Evolutionary conservation across 2,888 invertebrate genomes (phyloP).

Genomic region (Tetramorium bicarinatum): DNA sequence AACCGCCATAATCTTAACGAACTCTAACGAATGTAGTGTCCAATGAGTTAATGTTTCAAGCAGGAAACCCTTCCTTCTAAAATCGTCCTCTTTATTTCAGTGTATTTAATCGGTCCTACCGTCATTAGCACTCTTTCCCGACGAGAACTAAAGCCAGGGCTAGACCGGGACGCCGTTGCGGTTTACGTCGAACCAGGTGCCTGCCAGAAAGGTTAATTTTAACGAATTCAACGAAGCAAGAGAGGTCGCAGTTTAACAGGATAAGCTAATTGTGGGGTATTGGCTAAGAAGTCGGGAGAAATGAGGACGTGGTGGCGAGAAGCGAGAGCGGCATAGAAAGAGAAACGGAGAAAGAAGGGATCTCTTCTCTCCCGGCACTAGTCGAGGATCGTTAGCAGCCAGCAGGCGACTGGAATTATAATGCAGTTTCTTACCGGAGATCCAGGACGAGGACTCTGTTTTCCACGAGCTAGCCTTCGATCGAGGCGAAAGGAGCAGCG

Average conservation of each 20-base stretch:
- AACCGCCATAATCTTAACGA: conserved; percentile 22
- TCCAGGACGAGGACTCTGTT: conserved; percentile 76
- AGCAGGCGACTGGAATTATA: conserved; percentile 85
- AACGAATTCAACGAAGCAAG: conserved; percentile 84
- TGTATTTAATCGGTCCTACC: conserved; percentile 59
- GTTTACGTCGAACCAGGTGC: conserved; percentile 76
- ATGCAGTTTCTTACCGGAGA: conserved; percentile 84
- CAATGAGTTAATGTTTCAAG: conserved; percentile 41
- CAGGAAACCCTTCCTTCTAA: conserved; percentile 15
- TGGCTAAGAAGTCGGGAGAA: conserved; percentile 85
- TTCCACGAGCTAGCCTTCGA: conserved; percentile 78
- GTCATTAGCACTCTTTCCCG: conserved; percentile 73
- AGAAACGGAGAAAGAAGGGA: conserved; percentile 65
- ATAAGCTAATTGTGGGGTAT: conserved; percentile 87
- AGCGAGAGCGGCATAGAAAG: conserved; percentile 68
- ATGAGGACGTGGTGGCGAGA: conserved; percentile 70
- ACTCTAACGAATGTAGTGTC: conserved; percentile 15
- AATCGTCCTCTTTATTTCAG: conserved; percentile 53
- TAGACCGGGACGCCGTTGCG: conserved; percentile 77
- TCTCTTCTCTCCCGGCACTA: conserved; percentile 73
- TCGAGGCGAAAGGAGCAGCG: conserved; percentile 62
- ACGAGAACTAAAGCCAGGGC: conserved; percentile 70
- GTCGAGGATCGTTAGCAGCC: conserved; percentile 85
- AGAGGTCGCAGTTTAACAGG: conserved; percentile 85
- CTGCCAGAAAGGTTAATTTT: conserved; percentile 82